Evolutionary conservation across 2,113 vertebrate genomes (phyloP).

Genomic region (Trematocara macrostoma): DNA sequence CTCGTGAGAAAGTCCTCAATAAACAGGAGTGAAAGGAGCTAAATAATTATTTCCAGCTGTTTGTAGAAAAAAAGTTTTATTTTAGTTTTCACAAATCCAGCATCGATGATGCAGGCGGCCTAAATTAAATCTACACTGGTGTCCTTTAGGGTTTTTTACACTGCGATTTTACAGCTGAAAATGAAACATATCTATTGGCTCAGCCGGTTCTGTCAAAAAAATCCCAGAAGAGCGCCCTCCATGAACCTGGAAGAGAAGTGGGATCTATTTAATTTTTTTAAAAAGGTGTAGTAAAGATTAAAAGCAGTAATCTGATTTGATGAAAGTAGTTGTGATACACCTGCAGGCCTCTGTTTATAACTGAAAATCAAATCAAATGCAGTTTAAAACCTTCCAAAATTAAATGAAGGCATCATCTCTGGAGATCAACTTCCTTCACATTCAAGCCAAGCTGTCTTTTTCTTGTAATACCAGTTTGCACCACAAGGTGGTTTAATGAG

Average conservation of each 20-base stretch:
- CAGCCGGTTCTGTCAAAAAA: not conserved
- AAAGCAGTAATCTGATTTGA: not conserved
- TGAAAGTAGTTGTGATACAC: not conserved
- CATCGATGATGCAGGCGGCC: not conserved
- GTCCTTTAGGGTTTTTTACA: rapidly evolving
- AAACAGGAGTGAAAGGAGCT: not conserved
- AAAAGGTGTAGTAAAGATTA: not conserved
- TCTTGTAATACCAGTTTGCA: not conserved
- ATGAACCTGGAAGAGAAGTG: not conserved
- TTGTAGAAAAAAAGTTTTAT: not conserved
- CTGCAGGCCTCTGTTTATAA: not conserved
- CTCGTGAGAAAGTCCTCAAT: not conserved
- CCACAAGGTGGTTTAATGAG: not conserved
- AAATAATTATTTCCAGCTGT: not conserved
- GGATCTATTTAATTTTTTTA: rapidly evolving
- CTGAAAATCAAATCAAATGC: not conserved
- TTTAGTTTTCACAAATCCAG: not conserved
- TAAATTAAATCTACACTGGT: not conserved
- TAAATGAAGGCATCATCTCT: not conserved
- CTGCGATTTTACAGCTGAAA: not conserved
- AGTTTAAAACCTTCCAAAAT: not conserved
- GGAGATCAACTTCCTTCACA: not conserved
- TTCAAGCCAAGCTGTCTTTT: not conserved
- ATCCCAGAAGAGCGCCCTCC: not conserved
- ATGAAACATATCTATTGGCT: not conserved